Percentiles rank a stretch among this genome's conserved stretches.
Evolutionary conservation across 2,797 vertebrate genomes (phyloP).

Genomic region (Ctenochaetus hawaiiensis): DNA sequence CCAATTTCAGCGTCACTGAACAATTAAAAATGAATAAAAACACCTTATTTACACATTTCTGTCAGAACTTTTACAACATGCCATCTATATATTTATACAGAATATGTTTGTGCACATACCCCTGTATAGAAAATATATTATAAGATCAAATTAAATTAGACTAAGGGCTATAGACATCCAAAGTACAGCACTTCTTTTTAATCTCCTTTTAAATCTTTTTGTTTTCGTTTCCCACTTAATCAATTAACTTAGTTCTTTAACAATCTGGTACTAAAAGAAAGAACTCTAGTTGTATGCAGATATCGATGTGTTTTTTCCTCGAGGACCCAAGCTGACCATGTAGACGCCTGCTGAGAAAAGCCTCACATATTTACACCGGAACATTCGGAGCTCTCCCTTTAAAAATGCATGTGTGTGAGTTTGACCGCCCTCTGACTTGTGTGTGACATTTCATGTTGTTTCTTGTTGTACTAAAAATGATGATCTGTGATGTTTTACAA

Average conservation of each 20-base stretch:
- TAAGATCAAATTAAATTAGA: slow-evolving; percentile 87
- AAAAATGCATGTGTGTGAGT: slow-evolving; percentile 35
- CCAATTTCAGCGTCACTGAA: slow-evolving; percentile 88
- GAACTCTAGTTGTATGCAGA: slow-evolving; percentile 69
- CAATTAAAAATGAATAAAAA: slow-evolving; percentile 91
- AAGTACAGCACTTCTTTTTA: slow-evolving; percentile 84
- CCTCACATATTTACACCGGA: slow-evolving; percentile 75
- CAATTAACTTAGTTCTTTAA: slow-evolving; percentile 56
- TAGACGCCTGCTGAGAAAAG: slow-evolving; percentile 66
- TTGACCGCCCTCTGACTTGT: slow-evolving; percentile 7
- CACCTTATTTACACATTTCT: slow-evolving; percentile 89
- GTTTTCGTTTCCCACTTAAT: slow-evolving; percentile 66
- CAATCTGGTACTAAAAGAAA: slow-evolving; percentile 71
- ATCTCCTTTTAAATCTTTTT: slow-evolving; percentile 63
- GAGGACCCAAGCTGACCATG: slow-evolving; percentile 50
- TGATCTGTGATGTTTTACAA: slow-evolving; percentile 33
- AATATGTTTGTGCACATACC: slow-evolving; percentile 84
- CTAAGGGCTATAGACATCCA: slow-evolving; percentile 88
- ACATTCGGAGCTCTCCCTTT: slow-evolving; percentile 42
- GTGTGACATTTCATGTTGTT: not conserved
- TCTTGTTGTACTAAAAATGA: slow-evolving; percentile 10
- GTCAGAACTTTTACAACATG: slow-evolving; percentile 89
- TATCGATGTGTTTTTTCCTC: slow-evolving; percentile 49
- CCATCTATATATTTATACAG: slow-evolving; percentile 89
- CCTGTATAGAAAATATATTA: slow-evolving; percentile 89